Evolutionary conservation across 1,140 invertebrate genomes (phyloP).

Genomic region (Phenacoccus solenopsis): DNA sequence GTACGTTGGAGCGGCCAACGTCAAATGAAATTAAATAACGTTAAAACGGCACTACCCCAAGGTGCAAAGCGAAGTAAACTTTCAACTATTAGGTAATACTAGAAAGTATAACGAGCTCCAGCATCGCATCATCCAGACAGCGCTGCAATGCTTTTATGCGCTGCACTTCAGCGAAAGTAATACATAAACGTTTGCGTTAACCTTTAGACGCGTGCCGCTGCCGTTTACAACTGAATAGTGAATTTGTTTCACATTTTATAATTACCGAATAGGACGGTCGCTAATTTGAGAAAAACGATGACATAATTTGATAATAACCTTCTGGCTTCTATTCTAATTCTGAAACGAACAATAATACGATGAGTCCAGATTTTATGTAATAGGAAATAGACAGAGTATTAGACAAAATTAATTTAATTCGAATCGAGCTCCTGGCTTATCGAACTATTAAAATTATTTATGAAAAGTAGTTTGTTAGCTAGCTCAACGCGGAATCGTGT

Average conservation of each 20-base stretch:
- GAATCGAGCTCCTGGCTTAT: too few relatives aligned
- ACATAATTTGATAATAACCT: conserved; percentile 3
- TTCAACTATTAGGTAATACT: not conserved
- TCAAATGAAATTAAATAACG: conserved; percentile 3
- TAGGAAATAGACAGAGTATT: too few relatives aligned
- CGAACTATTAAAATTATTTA: not conserved
- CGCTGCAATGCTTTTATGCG: not conserved
- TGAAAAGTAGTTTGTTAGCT: not conserved
- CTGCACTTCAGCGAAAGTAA: conserved; percentile 1
- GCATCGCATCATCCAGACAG: not conserved
- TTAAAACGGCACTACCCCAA: conserved; percentile 1
- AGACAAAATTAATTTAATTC: too few relatives aligned
- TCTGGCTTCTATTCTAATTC: too few relatives aligned
- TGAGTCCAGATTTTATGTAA: not conserved
- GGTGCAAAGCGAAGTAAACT: not conserved
- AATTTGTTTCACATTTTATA: not conserved
- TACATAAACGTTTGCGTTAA: not conserved
- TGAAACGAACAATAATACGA: not conserved
- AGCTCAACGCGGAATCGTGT: too few relatives aligned
- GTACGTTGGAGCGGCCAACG: not conserved
- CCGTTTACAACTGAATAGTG: not conserved
- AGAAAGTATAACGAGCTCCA: not conserved
- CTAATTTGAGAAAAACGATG: too few relatives aligned
- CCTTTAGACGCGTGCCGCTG: not conserved
- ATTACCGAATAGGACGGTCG: too few relatives aligned